Percentiles rank a stretch among this genome's conserved stretches.
Conservation (phyloP, 1,140 invertebrate genomes). For the Magallana ariakensis region DNA sequence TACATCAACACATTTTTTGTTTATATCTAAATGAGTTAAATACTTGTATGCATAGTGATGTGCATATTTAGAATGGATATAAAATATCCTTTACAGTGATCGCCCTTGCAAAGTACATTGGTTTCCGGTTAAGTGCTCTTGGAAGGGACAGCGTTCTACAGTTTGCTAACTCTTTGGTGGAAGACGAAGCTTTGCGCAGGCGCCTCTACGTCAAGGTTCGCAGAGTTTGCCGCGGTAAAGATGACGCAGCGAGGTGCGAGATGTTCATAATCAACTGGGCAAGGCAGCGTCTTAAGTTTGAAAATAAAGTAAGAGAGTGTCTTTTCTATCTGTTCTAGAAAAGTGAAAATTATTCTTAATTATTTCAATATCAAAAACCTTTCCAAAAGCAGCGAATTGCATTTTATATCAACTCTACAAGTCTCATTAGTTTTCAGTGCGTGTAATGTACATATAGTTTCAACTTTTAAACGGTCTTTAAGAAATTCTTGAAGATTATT, state of each 20-base stretch:
- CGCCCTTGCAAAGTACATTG: constrained; percentile 17
- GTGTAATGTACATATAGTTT: not conserved
- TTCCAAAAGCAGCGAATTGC: too few species aligned
- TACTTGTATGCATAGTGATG: too few species aligned
- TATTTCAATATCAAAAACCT: too few species aligned
- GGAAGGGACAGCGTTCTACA: not conserved
- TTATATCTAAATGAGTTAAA: too few species aligned
- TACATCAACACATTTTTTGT: not conserved
- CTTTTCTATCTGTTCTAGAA: too few species aligned
- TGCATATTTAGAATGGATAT: too few species aligned
- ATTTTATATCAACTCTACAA: not conserved
- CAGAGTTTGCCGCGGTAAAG: constrained; percentile 9
- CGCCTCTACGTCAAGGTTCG: constrained; percentile 11
- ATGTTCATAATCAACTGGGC: constrained; percentile 31
- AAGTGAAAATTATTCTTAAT: too few species aligned
- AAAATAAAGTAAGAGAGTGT: constrained; percentile 10
- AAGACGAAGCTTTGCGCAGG: not conserved
- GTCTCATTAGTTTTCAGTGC: not conserved
- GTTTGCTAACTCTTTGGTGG: not conserved
- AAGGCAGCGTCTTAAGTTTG: not conserved
- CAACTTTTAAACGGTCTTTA: too few species aligned
- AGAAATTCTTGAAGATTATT: too few species aligned
- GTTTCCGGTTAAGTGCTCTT: not conserved
- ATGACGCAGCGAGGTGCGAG: constrained; percentile 2
- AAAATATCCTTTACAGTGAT: not conserved